Percentiles rank a stretch among this genome's conserved stretches.
These are phyloP conservation scores for Salmo trutta DNA, from an alignment of 2,797 vertebrate genomes.

Conservation along the genomic window DNA sequence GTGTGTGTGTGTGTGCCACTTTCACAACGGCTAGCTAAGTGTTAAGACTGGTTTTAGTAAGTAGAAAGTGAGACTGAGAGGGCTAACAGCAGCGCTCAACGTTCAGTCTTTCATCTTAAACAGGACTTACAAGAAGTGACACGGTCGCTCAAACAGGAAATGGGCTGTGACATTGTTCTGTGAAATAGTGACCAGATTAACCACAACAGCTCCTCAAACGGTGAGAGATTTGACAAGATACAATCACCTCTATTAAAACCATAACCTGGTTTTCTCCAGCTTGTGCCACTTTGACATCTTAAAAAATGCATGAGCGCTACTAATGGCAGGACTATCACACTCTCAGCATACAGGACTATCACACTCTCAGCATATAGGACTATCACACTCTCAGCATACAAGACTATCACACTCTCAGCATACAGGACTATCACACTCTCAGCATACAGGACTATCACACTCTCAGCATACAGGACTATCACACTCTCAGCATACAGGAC, in stretches of 20 bases:
- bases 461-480: too few species aligned
- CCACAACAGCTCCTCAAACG: conserved; percentile 58
- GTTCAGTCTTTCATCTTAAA: conserved; percentile 54
- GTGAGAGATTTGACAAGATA: conserved; percentile 53
- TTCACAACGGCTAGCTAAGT: conserved; percentile 11
- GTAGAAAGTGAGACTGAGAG: conserved; percentile 61
- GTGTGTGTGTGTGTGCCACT: conserved; percentile 8
- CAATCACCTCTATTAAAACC: conserved; percentile 41
- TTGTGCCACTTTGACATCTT: conserved; percentile 49
- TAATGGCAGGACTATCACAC: neutral
- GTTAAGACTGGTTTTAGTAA: conserved; percentile 4
- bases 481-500: too few species aligned
- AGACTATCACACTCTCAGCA: too few species aligned
- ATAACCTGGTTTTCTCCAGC: conserved; percentile 48
- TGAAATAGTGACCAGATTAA: conserved; percentile 71
- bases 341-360: neutral
- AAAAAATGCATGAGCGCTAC: conserved; percentile 17
- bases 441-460: too few species aligned
- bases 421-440: too few species aligned
- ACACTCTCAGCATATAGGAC: too few species aligned
- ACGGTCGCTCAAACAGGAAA: conserved; percentile 69
- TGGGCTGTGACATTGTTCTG: conserved; percentile 52
- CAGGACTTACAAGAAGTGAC: conserved; percentile 75
- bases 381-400: too few species aligned
- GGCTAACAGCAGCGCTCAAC: conserved; percentile 33